phyloP scores from a whole-genome alignment of 53 echinoderm and acorn worm species.

The Zoroaster sp. region DNA sequence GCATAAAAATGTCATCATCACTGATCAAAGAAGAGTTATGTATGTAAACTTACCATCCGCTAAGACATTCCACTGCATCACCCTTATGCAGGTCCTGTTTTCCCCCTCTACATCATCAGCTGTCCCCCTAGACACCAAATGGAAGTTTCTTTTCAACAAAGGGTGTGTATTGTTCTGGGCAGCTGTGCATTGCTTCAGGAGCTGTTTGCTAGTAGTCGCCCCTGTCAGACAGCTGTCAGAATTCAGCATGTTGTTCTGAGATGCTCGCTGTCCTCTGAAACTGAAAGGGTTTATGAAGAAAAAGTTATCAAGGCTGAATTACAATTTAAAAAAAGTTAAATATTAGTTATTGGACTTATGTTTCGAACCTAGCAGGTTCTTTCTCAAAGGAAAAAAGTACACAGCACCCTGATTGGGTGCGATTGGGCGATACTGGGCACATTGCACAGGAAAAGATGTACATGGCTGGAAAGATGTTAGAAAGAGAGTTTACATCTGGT shows the following conservation, averaged over 20 bases:
- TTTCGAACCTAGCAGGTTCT: too few species aligned
- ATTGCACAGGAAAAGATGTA: too few species aligned
- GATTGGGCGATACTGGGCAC: too few species aligned
- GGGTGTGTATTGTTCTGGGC: constrained; percentile 53
- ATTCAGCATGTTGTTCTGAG: constrained; percentile 3
- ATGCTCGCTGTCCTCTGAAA: constrained; percentile 7
- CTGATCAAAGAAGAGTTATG: too few species aligned
- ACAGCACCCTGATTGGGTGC: too few species aligned
- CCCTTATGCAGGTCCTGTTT: constrained; percentile 44
- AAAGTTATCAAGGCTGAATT: neutral
- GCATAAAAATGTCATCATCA: too few species aligned
- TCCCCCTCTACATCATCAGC: neutral
- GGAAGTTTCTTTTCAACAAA: constrained; percentile 67
- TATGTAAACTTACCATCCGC: constrained; percentile 90
- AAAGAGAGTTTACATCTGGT: too few species aligned
- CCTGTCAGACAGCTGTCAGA: neutral
- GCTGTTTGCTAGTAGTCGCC: constrained; percentile 52
- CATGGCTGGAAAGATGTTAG: too few species aligned
- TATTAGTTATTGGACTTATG: too few species aligned
- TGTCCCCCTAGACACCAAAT: neutral
- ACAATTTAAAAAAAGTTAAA: neutral
- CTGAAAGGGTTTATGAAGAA: neutral
- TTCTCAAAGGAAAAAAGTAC: too few species aligned
- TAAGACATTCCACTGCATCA: constrained; percentile 88
- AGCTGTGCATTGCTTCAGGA: constrained; percentile 72